Base-by-base conservation (phyloP, 2,888 invertebrate species). In the Spialia ferax region DNA sequence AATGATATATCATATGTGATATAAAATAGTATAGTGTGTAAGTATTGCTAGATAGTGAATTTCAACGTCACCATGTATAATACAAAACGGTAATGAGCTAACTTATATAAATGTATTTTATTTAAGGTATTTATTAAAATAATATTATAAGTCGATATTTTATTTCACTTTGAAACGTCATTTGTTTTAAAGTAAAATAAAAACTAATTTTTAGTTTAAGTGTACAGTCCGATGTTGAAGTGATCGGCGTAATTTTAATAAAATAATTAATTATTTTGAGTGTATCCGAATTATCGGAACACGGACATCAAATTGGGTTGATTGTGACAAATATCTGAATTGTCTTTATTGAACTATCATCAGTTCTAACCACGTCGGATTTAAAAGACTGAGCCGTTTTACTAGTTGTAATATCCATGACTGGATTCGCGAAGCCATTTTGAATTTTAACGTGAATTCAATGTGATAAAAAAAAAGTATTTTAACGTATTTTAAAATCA, bases 1-100 rank as follows among this genome's bases (percentile, higher is more conserved):
- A 85, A 89, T 90, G 90, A 88, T 91, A 87, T 86, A 87, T 89
- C 86, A 87, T 88, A 88, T 93, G 93, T 93, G 93, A 93, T 93
- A 93, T 93, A 92, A 85, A 83, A 75, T 92, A 91, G 84, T 82
- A 42, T 88, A 87, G 85, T 73, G 15, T 77, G 77, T 83, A 77
- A 76, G 77, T 80, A 79, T 83, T 81, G 75, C 72, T 83, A 82
- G 80, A 68, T 79, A 76, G 77, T 79, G 68, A 70, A 68, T 75
- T 74, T 77, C 76, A 82, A 79, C 81, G 79, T 80, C 77, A 77
- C 78, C 76, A 68, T 85, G 82, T 84, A 82, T 75, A 70, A 79
- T 81, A 81, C 67, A 64, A 74, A 61, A 74, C 73, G 73, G 76
- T 77, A 81, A 79, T 78, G 76, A 83, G 80, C 80, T 80, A 80